Conservation (phyloP, 2,888 invertebrate species). For the Bellardia bayeri region DNA sequence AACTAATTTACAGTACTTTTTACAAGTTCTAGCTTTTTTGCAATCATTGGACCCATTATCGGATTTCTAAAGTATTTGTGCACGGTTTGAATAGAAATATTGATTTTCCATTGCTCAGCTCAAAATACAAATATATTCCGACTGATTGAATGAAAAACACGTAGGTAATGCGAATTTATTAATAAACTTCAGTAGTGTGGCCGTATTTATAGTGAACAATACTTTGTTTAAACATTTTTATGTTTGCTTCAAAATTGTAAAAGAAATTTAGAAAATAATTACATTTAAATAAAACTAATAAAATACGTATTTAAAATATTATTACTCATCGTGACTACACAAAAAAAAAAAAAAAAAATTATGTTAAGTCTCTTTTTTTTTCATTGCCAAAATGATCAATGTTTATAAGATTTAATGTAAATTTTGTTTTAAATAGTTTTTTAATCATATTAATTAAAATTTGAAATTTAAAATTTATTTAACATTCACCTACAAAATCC, state of each 20-base stretch:
- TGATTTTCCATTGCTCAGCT: no score
- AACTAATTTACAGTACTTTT: background rate
- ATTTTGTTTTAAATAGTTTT: slow-evolving; percentile 40
- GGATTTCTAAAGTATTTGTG: no score
- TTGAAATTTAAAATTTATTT: slow-evolving; percentile 31
- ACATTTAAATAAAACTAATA: slow-evolving; percentile 31
- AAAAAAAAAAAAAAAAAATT: background rate
- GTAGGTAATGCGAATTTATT: no score
- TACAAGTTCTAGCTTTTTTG: background rate
- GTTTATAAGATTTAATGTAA: slow-evolving; percentile 32
- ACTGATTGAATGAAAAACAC: no score
- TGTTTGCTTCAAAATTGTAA: background rate
- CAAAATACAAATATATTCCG: no score
- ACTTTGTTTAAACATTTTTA: background rate
- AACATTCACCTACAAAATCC: slow-evolving; percentile 34
- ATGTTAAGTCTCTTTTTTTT: slow-evolving; percentile 31
- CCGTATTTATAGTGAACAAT: no score
- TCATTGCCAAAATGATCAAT: slow-evolving; percentile 59
- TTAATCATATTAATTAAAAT: slow-evolving; percentile 38
- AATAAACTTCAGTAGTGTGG: no score
- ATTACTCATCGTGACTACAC: background rate
- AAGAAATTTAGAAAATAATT: slow-evolving; percentile 20
- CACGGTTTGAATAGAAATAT: no score
- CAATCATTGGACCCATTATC: no score
- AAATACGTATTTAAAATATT: slow-evolving; percentile 9